phyloP scores from a whole-genome alignment of 92 coral and sea anemone species.

The Phenganax marumi region DNA sequence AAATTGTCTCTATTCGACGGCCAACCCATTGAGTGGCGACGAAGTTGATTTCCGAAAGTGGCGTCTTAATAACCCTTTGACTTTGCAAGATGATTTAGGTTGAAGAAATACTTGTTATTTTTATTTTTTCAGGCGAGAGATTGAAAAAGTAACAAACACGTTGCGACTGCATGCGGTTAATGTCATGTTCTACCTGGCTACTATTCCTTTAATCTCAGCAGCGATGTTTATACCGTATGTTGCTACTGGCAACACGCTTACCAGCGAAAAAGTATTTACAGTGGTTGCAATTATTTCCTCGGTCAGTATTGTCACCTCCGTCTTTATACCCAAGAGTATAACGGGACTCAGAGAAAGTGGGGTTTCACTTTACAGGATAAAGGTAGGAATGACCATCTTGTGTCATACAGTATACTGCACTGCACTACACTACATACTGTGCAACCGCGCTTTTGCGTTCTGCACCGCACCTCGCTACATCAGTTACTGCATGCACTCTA shows the following conservation, averaged over 20 bases:
- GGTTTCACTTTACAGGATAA: slow-evolving; percentile 63
- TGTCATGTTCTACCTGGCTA: slow-evolving; percentile 64
- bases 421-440: too few relatives aligned
- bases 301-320: slow-evolving; percentile 56
- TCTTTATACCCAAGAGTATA: slow-evolving; percentile 61
- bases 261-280: slow-evolving; percentile 75
- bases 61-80: too few relatives aligned
- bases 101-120: background rate
- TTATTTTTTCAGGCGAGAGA: slow-evolving; percentile 60
- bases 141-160: slow-evolving; percentile 59
- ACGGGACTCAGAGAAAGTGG: slow-evolving; percentile 60
- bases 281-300: slow-evolving; percentile 67
- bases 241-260: slow-evolving; percentile 68
- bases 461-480: too few relatives aligned
- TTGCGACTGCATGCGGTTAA: slow-evolving; percentile 67
- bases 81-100: too few relatives aligned
- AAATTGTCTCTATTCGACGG: background rate
- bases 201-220: slow-evolving; percentile 62
- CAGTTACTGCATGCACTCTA: too few relatives aligned
- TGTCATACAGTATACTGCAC: too few relatives aligned
- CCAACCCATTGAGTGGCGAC: background rate
- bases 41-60: too few relatives aligned
- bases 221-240: slow-evolving; percentile 69
- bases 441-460: too few relatives aligned
- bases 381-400: slow-evolving; percentile 52